Evolutionary conservation across 1,140 invertebrate species (phyloP), one percentile per base, ranked within the genome.

Genomic region (Amphibalanus amphitrite): DNA sequence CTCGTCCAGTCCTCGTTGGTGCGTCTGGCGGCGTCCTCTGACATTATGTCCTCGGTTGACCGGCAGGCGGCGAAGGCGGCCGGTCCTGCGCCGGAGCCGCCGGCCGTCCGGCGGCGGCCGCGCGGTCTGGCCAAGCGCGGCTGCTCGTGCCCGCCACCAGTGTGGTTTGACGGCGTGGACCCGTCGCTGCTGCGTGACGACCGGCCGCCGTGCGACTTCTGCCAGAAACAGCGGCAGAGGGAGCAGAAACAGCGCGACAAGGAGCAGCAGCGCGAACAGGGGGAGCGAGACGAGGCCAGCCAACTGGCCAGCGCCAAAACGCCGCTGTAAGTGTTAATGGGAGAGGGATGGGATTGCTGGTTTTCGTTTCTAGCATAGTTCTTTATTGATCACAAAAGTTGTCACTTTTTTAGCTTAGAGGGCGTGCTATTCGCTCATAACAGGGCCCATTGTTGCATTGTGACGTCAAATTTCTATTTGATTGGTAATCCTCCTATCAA

Each of bases 161-260:
- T 82, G 68, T 83, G 82, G 82, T 83, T 83, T 79, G 82, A 83
- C 78, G 81, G 79, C 76, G 82, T 83, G 13, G 82, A 82, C 77
- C 78, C 80, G 15, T 77, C 79, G 28, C 75, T 83, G n/a, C 71
- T 83, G 20, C 78, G 81, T 29, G 71, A 73, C 71, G 28, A 64
- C 28, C 28, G 20, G 68, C n/a, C 23, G 30, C n/a, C 30, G 68
- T 70, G 29, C 59, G 3, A n/a, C 28, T 26, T 28, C 29, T 59
- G 40, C 3, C 29, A 47, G 25, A 15, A 65, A 67, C 33, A 69
- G 28, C 69, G 25, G 17, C 38, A 40, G 1, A 28, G 28, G 10
- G 38, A 26, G 28, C 47, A 23, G 47, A 23, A 1, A 13, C 13
- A 59, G 6, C 47, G 47, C 13, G 13, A 13, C 47, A 59, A 59